A percentile compares a stretch with the other conserved stretches of the same genome.
These are phyloP conservation scores for Drosophila subpulchrella DNA, from an alignment of 1,140 invertebrate genomes.

Conservation along the genomic window DNA sequence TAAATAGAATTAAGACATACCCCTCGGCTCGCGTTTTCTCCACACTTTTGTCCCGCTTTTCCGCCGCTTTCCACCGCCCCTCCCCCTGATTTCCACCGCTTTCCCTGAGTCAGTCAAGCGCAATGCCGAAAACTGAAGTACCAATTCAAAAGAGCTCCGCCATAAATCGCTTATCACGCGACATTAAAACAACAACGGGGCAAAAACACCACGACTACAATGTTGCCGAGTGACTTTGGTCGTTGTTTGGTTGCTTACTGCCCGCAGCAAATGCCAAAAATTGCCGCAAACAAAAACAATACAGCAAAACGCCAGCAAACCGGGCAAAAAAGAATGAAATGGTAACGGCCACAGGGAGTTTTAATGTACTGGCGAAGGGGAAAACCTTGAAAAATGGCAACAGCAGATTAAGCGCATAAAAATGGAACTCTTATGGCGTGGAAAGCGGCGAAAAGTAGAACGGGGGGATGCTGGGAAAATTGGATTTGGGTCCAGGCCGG, in stretches of 20 bases:
- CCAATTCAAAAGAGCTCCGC: conserved; percentile 75
- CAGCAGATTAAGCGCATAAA: conserved; percentile 80
- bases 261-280: conserved; percentile 81
- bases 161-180: conserved; percentile 82
- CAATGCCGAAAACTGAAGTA: conserved; percentile 71
- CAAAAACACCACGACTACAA: conserved; percentile 52
- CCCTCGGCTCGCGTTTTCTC: conserved; percentile 9
- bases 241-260: conserved; percentile 54
- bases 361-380: conserved; percentile 67
- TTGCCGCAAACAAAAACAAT: conserved; percentile 81
- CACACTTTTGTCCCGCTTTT: conserved; percentile 3
- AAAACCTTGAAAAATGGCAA: conserved; percentile 70
- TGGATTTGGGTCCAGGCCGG: conserved; percentile 59
- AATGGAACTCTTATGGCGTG: conserved; percentile 44
- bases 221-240: conserved; percentile 58
- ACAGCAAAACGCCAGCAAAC: conserved; percentile 53
- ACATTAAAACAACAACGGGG: conserved; percentile 77
- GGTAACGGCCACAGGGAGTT: conserved; percentile 74
- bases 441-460: not conserved
- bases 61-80: not conserved
- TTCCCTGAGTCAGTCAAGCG: conserved; percentile 68
- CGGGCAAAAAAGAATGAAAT: conserved; percentile 57
- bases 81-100: not conserved
- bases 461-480: conserved; percentile 47
- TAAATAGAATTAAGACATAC: conserved; percentile 80